phyloP scores from a whole-genome alignment of 2,113 vertebrate species.

The Phycodurus eques region DNA sequence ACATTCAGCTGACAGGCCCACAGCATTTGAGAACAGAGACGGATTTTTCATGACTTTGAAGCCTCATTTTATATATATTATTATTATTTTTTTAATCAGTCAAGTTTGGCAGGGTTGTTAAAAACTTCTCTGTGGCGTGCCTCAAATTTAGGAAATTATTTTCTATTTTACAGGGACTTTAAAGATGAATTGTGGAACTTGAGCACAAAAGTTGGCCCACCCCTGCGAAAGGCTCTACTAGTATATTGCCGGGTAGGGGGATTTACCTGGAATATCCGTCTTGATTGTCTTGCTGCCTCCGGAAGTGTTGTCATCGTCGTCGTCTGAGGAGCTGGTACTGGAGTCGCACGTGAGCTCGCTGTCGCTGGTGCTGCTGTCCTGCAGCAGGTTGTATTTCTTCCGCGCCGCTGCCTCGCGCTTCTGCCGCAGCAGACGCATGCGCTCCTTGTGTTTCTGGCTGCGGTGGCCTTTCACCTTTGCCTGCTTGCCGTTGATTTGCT shows the following conservation, averaged over 20 bases:
- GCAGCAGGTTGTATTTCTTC: constrained; percentile 95
- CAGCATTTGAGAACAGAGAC: no score
- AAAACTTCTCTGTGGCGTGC: neutral
- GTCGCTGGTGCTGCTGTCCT: constrained; percentile 98
- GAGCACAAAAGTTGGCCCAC: neutral
- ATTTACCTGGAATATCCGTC: constrained; percentile 94
- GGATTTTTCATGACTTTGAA: no score
- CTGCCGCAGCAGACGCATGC: constrained; percentile 89
- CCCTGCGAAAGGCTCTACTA: neutral
- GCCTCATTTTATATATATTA: no score
- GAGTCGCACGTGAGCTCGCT: constrained; percentile 97
- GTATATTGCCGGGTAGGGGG: constrained; percentile 16
- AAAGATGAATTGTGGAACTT: neutral
- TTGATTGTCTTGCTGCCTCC: constrained; percentile 96
- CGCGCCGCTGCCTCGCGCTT: constrained; percentile 92
- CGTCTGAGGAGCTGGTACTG: constrained; percentile 88
- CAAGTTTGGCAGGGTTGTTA: no score
- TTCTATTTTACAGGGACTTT: neutral
- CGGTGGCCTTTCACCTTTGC: constrained; percentile 86
- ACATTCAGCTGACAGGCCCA: no score
- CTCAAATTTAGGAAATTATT: neutral
- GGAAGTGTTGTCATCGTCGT: constrained; percentile 86
- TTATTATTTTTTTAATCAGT: no score
- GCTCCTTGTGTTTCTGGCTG: constrained; percentile 96
- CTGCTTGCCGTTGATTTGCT: constrained; percentile 85